Conservation (phyloP, 2,113 vertebrate genomes). For the Tychaedon coryphoeus region DNA sequence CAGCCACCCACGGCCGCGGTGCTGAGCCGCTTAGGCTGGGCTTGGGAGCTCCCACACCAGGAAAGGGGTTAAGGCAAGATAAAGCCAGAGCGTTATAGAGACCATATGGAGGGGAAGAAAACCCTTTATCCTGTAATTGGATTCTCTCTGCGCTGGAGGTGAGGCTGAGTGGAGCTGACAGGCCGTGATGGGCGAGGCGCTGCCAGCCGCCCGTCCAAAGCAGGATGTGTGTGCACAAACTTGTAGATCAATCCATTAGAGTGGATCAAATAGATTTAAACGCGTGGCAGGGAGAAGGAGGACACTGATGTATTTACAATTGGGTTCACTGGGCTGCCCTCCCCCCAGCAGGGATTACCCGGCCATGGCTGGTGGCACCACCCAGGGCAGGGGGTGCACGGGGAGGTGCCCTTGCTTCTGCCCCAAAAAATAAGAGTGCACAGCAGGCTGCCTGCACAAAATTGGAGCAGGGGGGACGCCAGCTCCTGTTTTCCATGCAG, state of each 20-base stretch:
- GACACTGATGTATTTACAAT: constrained; percentile 7
- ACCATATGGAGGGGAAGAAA: constrained; percentile 49
- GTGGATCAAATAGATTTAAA: constrained; percentile 54
- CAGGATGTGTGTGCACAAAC: constrained; percentile 60
- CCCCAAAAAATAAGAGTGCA: neutral
- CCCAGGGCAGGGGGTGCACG: neutral
- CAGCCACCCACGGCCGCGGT: neutral
- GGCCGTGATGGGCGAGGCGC: constrained; percentile 40
- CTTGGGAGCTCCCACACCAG: constrained; percentile 31
- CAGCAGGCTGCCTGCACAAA: neutral
- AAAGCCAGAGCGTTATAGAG: constrained; percentile 27
- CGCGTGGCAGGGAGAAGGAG: constrained; percentile 12
- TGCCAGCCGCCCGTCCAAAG: constrained; percentile 52
- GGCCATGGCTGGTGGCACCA: neutral
- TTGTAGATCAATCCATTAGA: constrained; percentile 46
- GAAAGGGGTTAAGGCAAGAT: constrained; percentile 68
- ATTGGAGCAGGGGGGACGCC: neutral
- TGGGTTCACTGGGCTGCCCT: neutral
- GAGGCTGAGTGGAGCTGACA: constrained; percentile 51
- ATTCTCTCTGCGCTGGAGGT: neutral
- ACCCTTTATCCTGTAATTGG: constrained; percentile 59
- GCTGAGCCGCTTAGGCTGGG: constrained; percentile 15
- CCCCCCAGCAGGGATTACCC: neutral
- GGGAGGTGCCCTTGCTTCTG: neutral
- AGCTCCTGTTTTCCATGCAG: neutral